A percentile compares a stretch with the other conserved stretches of the same genome.
Conservation (phyloP, 2,113 vertebrate species). For the Callocephalon fimbriatum region DNA sequence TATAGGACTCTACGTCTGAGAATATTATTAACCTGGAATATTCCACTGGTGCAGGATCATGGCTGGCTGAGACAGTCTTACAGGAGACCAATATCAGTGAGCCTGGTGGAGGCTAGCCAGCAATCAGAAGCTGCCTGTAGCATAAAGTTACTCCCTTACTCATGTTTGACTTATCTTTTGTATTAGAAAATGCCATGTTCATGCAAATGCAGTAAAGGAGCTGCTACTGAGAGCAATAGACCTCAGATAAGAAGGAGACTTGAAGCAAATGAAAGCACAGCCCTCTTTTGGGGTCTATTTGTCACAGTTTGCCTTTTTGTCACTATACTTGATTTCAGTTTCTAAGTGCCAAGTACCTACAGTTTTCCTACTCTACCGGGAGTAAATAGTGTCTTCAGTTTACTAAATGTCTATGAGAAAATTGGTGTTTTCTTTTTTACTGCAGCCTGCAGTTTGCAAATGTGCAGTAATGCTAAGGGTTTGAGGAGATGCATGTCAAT, state of each 20-base stretch:
- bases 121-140: not conserved
- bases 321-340: not conserved
- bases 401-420: not conserved
- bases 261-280: not conserved
- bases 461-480: not conserved
- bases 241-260: not conserved
- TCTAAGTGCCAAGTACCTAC: not conserved
- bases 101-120: not conserved
- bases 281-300: not conserved
- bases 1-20: accelerated
- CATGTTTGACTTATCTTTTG: not conserved
- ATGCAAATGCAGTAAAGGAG: not conserved
- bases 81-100: not conserved
- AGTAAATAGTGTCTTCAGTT: not conserved
- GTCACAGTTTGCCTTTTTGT: not conserved
- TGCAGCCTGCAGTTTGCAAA: not conserved
- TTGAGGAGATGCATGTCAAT: not conserved
- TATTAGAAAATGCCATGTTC: not conserved
- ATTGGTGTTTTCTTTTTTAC: not conserved
- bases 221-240: not conserved
- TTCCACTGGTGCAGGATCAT: not conserved
- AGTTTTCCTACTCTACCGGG: not conserved
- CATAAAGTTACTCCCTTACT: not conserved
- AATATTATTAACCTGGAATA: not conserved
- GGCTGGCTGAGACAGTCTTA: not conserved